Evolutionary conservation across 2,797 vertebrate genomes (phyloP).

Genomic region (Chelidonichthys spinosus): DNA sequence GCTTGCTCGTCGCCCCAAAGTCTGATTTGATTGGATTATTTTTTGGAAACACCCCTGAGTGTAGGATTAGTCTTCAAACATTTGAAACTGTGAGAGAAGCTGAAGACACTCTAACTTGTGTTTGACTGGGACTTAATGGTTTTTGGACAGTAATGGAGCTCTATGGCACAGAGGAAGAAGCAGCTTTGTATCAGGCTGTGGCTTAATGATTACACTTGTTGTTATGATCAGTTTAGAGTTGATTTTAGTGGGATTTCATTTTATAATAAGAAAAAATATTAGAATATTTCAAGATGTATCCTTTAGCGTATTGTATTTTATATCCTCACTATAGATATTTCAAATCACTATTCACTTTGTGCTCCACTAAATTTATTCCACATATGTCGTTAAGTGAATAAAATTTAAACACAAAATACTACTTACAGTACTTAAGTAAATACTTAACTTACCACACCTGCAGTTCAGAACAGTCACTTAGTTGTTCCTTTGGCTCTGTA

Average conservation of each 20-base stretch:
- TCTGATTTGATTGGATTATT: too few species aligned
- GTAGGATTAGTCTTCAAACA: too few species aligned
- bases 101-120: too few species aligned
- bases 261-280: not conserved
- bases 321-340: not conserved
- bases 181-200: not conserved
- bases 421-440: not conserved
- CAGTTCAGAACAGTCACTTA: conserved; percentile 10
- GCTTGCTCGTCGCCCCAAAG: too few species aligned
- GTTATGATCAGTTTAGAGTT: not conserved
- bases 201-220: not conserved
- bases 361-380: too few species aligned
- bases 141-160: not conserved
- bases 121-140: not conserved
- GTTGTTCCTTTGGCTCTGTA: conserved; percentile 8
- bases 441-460: not conserved
- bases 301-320: not conserved
- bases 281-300: not conserved
- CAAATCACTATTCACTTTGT: not conserved
- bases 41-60: too few species aligned
- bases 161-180: not conserved
- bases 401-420: not conserved
- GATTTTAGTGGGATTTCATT: not conserved
- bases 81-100: too few species aligned
- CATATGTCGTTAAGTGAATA: too few species aligned